Base-by-base conservation (phyloP, 2,797 vertebrate species). In the Lagodon rhomboides region DNA sequence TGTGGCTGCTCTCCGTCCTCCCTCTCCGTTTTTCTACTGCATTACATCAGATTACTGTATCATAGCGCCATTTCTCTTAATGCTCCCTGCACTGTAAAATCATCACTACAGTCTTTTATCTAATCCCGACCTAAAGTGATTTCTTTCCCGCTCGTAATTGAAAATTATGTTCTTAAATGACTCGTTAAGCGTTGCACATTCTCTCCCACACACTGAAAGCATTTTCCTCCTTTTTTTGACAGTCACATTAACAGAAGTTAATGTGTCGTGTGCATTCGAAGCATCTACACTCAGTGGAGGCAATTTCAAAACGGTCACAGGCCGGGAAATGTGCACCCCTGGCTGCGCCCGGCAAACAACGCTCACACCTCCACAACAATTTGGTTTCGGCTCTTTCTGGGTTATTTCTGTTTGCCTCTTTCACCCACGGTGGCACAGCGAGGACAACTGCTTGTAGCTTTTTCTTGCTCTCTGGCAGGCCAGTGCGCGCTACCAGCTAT, bases 1-100 rank as follows among this genome's bases (percentile, higher is more conserved):
- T 44, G 56, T n/a, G 66, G 66, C 51, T 69, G 20, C 79, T 78
- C 78, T 77, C 63, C 69, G 65, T 68, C 75, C 82, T 73, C 71
- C 73, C 67, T 65, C 74, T 85, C 51, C 23, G 64, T 69, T 80
- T 83, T 79, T 83, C 71, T 64, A 23, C 73, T 9, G 58, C 74
- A 68, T 89, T 85, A 84, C 77, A 91, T 89, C 83, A 80, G 77
- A 84, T 82, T 68, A 90, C 65, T 49, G 43, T 74, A 75, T 87
- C 67, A 69, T 25, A 73, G 75, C 10, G 12, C 43, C 66, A 56
- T 86, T 80, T 69, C 51, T 78, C 75, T 56, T 77, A 79, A 87
- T 81, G 71, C 73, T 79, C 56, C 38, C 10, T 73, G 63, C 75
- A 56, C 73, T 82, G 68, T 80, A 75, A 87, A 85, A 84, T 76